Evolutionary conservation across 2,797 vertebrate species (phyloP).

Genomic region (Prionace glauca): DNA sequence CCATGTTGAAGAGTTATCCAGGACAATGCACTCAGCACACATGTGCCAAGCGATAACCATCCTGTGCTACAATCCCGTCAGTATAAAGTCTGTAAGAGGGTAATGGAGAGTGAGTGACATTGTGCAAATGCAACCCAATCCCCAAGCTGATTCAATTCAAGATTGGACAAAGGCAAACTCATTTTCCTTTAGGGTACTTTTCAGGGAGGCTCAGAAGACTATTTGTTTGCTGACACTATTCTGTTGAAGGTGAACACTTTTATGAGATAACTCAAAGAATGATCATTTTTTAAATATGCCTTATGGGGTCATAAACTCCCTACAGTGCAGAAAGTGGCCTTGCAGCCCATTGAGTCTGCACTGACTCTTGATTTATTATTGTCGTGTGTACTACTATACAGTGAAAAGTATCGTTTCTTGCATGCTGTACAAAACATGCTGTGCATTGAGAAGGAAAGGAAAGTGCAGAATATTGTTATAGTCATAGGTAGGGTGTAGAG

Average conservation of each 20-base stretch:
- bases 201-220: neutral
- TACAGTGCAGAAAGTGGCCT: no score
- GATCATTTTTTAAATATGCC: no score
- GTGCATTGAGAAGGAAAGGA: no score
- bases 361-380: no score
- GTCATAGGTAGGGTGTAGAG: no score
- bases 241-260: neutral
- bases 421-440: no score
- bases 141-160: neutral
- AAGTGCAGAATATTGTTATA: no score
- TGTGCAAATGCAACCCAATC: neutral
- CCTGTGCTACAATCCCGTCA: neutral
- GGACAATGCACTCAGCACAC: neutral
- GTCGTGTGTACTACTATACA: no score
- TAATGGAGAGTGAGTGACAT: neutral
- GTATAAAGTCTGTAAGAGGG: neutral
- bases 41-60: no score
- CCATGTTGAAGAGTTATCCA: neutral
- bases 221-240: neutral
- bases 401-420: no score
- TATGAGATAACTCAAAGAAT: neutral
- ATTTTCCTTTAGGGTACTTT: neutral
- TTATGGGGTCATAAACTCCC: no score
- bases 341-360: no score
- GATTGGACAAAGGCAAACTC: neutral